phyloP scores from a whole-genome alignment of 2,888 invertebrate genomes.

The Steinernema scapterisci region DNA sequence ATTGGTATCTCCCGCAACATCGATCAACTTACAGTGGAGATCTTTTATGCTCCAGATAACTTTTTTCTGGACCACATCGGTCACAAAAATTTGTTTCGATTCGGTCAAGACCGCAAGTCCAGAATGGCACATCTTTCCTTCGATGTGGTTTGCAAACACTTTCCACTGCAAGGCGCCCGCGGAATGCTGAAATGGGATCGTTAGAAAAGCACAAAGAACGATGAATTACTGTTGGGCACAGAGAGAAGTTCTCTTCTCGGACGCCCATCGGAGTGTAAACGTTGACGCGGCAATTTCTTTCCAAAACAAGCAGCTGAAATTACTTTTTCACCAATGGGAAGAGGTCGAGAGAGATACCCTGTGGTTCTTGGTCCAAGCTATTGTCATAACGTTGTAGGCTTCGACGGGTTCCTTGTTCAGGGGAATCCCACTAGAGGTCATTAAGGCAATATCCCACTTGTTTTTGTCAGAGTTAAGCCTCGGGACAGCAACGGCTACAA shows the following conservation, averaged over 20 bases:
- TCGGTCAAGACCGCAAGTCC: constrained; percentile 18
- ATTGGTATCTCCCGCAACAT: no score
- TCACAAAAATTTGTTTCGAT: neutral
- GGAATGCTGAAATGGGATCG: neutral
- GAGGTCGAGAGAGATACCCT: neutral
- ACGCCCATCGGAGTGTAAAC: constrained; percentile 21
- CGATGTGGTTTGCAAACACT: neutral
- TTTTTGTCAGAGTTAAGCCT: neutral
- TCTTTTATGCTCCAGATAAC: neutral
- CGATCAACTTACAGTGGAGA: neutral
- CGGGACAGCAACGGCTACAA: constrained; percentile 2
- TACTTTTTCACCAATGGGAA: neutral
- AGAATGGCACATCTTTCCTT: neutral
- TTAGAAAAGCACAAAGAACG: neutral
- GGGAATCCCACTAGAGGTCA: constrained; percentile 21
- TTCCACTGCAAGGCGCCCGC: neutral
- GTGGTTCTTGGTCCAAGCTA: constrained; percentile 15
- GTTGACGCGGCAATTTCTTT: constrained; percentile 1
- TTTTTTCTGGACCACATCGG: neutral
- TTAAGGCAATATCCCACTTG: constrained; percentile 15
- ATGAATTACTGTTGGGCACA: neutral
- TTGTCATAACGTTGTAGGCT: constrained; percentile 21
- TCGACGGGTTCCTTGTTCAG: neutral
- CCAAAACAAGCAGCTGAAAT: neutral
- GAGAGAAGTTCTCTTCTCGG: neutral